phyloP scores from a whole-genome alignment of 2,113 vertebrate species.

The Alouatta palliata region DNA sequence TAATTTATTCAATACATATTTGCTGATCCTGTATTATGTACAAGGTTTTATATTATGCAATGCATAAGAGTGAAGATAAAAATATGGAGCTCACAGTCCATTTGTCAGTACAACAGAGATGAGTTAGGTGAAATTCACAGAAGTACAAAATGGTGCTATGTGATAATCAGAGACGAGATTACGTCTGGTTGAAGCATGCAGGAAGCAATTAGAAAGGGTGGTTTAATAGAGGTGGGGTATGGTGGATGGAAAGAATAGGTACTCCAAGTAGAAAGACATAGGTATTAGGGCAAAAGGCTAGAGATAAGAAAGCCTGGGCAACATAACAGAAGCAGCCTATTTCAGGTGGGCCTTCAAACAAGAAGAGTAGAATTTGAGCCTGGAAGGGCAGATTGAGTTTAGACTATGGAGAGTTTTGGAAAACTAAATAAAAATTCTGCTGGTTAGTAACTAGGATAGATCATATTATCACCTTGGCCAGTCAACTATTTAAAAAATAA shows the following conservation, averaged over 20 bases:
- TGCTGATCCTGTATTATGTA: neutral
- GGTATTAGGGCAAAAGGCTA: neutral
- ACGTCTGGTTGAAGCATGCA: neutral
- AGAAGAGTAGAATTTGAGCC: neutral
- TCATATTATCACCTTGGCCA: neutral
- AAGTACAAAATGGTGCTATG: neutral
- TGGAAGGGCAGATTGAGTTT: neutral
- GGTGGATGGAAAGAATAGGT: neutral
- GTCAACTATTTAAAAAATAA: neutral
- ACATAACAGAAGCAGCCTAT: neutral
- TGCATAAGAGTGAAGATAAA: neutral
- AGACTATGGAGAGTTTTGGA: neutral
- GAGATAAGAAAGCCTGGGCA: neutral
- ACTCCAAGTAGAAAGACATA: neutral
- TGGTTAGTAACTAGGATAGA: neutral
- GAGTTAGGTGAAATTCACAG: neutral
- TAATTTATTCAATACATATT: neutral
- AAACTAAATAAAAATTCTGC: slow-evolving; percentile 13
- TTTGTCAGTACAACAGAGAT: neutral
- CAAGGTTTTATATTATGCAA: neutral
- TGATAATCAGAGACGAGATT: neutral
- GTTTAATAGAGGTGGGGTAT: neutral
- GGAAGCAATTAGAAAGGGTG: neutral
- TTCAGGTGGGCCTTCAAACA: neutral
- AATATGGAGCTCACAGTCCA: neutral